Evolutionary conservation across 2,113 vertebrate genomes (phyloP).

Genomic region (Rhegmatorhina hoffmannsi): DNA sequence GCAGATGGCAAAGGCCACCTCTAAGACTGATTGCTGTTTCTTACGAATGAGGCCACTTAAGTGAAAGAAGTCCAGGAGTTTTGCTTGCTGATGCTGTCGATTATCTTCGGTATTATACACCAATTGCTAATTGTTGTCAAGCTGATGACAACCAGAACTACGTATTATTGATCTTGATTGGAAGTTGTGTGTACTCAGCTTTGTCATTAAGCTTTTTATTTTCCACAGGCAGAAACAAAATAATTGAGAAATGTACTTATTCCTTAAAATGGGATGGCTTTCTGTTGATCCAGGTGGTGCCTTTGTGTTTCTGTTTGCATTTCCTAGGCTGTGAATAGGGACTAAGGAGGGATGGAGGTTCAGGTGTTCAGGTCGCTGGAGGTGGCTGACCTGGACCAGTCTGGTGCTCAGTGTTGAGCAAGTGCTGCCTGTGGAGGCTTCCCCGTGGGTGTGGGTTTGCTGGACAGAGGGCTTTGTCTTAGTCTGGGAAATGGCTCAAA

Average conservation of each 20-base stretch:
- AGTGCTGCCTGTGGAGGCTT: neutral
- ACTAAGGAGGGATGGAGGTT: neutral
- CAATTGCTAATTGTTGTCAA: neutral
- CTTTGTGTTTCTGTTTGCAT: neutral
- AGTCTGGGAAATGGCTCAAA: neutral
- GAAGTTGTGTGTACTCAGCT: neutral
- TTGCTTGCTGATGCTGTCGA: neutral
- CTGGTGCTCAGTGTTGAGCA: rapidly evolving
- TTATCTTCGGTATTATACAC: neutral
- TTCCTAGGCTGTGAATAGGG: neutral
- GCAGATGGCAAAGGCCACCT: neutral
- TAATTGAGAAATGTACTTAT: neutral
- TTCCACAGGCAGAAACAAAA: neutral
- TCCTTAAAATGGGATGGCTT: neutral
- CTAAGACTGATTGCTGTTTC: neutral
- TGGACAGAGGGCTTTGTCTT: neutral
- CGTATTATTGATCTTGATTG: neutral
- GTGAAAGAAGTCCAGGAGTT: neutral
- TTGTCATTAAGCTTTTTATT: neutral
- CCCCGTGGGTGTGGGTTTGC: neutral
- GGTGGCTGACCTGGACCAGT: neutral
- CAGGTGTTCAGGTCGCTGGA: neutral
- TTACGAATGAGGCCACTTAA: neutral
- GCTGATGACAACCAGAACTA: neutral
- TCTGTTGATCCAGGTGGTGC: neutral